Percentiles rank a stretch among this genome's conserved stretches.
Evolutionary conservation across 2,113 vertebrate genomes (phyloP).

Genomic region (Ailuropoda melanoleuca): DNA sequence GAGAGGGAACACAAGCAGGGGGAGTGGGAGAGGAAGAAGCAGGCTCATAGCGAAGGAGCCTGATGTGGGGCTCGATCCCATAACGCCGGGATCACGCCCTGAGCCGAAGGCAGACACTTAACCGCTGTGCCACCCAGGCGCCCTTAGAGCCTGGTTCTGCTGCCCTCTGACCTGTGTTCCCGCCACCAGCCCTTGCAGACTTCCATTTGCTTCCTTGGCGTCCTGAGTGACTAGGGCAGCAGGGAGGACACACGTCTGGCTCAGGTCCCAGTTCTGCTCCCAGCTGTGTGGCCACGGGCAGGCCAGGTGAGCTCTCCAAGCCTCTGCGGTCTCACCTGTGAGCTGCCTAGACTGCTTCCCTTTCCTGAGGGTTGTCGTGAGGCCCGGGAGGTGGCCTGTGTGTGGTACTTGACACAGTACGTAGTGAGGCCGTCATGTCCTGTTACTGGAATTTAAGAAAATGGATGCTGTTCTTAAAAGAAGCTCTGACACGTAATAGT

Average conservation of each 20-base stretch:
- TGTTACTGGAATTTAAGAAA: neutral
- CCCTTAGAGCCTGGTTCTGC: neutral
- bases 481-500: neutral
- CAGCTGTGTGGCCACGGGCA: neutral
- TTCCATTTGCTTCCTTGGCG: neutral
- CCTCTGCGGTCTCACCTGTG: neutral
- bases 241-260: neutral
- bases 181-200: neutral
- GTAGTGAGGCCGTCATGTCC: neutral
- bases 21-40: too few species aligned
- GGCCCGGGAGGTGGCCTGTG: neutral
- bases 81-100: too few species aligned
- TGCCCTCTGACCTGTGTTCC: neutral
- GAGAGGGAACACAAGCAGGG: too few species aligned
- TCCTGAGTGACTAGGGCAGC: neutral
- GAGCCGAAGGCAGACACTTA: too few species aligned
- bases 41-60: too few species aligned
- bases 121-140: too few species aligned
- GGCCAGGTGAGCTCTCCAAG: neutral
- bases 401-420: accelerated
- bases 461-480: neutral
- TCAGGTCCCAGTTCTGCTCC: neutral
- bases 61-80: too few species aligned
- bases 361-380: neutral
- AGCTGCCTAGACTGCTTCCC: neutral